A percentile compares a stretch with the other conserved stretches of the same genome.
phyloP scores from a whole-genome alignment of 2,797 vertebrate species.

The Hapalemur alaotrensis region DNA sequence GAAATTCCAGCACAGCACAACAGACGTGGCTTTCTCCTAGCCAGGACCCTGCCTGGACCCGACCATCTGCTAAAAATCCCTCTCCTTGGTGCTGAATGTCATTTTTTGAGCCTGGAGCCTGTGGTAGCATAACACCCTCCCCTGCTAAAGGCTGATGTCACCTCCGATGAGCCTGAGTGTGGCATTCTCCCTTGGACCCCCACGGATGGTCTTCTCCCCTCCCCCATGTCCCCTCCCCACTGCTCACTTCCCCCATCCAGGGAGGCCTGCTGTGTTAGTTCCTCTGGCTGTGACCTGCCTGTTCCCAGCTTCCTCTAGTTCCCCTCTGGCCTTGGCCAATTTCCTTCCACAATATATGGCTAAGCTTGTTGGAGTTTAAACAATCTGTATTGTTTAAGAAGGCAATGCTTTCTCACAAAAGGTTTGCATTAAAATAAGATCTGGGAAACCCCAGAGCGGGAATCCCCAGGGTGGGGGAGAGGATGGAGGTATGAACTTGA shows the following conservation, averaged over 20 bases:
- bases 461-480: not conserved
- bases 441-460: conserved; percentile 45
- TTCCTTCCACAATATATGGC: conserved; percentile 34
- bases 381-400: conserved; percentile 70
- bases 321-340: conserved; percentile 51
- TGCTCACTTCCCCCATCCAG: not conserved
- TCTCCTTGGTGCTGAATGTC: conserved; percentile 20
- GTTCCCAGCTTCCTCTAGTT: conserved; percentile 39
- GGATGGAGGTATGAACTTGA: not conserved
- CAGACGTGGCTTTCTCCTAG: too few species aligned
- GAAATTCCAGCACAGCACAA: not conserved
- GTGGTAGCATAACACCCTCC: not conserved
- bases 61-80: not conserved
- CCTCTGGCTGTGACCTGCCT: not conserved
- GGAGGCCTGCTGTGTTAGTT: not conserved
- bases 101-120: not conserved
- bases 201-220: not conserved
- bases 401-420: conserved; percentile 35
- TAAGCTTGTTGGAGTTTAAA: conserved; percentile 26
- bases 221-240: accelerated
- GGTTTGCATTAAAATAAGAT: conserved; percentile 29
- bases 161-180: not conserved
- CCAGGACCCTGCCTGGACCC: not conserved
- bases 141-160: not conserved
- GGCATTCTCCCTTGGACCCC: not conserved